Percentiles rank a stretch among this genome's conserved stretches.
Conservation (phyloP, 2,113 vertebrate genomes). For the Hypocryptadius cinnamomeus region DNA sequence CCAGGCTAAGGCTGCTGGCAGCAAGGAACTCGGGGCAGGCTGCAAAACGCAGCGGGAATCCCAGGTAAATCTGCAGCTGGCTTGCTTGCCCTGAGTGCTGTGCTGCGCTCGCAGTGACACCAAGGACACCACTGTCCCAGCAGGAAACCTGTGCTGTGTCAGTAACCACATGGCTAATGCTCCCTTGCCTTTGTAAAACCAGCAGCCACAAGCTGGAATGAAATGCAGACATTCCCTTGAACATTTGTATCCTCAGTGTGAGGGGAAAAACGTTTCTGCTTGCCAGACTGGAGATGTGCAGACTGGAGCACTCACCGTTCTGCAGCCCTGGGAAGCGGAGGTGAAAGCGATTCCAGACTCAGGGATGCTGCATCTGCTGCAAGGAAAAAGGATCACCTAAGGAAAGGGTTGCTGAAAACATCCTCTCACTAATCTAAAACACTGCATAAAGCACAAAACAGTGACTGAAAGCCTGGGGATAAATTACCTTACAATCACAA, state of each 20-base stretch:
- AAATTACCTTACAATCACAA: not conserved
- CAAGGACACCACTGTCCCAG: not conserved
- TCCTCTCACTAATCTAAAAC: not conserved
- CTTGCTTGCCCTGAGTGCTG: not conserved
- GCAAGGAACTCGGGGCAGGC: not conserved
- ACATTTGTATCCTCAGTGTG: not conserved
- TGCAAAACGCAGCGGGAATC: not conserved
- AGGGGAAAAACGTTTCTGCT: not conserved
- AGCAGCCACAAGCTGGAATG: not conserved
- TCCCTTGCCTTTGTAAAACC: not conserved
- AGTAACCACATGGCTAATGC: not conserved
- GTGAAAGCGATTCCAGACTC: not conserved
- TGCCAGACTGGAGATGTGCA: not conserved
- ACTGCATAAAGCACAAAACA: not conserved
- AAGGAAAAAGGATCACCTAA: not conserved
- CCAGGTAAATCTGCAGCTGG: not conserved
- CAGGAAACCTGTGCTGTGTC: rapidly evolving
- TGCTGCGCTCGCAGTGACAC: not conserved
- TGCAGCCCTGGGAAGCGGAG: not conserved
- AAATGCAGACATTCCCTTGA: not conserved
- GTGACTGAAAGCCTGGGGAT: not conserved
- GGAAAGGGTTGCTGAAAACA: not conserved
- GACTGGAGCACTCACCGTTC: not conserved
- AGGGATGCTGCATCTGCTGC: not conserved
- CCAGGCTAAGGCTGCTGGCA: not conserved